Percentiles rank a stretch among this genome's conserved stretches.
These are phyloP conservation scores for Nemotelus pantherinus DNA, from an alignment of 2,888 invertebrate species.

Conservation along the genomic window DNA sequence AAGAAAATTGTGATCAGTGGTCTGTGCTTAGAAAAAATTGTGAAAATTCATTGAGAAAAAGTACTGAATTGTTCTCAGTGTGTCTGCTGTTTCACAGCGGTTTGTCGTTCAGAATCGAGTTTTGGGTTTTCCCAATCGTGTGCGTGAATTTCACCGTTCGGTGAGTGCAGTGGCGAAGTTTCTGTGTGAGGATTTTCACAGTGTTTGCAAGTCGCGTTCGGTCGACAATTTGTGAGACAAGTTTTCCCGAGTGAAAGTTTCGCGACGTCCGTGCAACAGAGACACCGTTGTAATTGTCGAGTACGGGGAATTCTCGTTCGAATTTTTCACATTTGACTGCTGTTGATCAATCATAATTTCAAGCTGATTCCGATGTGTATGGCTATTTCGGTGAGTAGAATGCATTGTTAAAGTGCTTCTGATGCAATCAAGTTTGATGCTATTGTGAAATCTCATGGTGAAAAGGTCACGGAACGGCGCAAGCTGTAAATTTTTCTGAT, in stretches of 20 bases:
- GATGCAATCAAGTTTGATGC: background rate
- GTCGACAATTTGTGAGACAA: background rate
- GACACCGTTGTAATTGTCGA: background rate
- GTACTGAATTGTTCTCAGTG: background rate
- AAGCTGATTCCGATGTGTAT: slow-evolving; percentile 74
- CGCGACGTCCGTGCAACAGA: background rate
- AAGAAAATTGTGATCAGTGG: background rate
- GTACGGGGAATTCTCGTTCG: slow-evolving; percentile 12
- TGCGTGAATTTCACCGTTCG: no score
- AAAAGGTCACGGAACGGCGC: slow-evolving; percentile 11
- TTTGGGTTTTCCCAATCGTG: no score
- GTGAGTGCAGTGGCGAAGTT: no score
- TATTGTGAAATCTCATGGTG: slow-evolving; percentile 10
- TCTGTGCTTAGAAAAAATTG: background rate
- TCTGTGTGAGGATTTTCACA: no score
- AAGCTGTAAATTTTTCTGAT: background rate
- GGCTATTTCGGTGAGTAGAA: slow-evolving; percentile 81
- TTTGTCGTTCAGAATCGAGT: no score
- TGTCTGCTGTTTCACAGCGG: background rate
- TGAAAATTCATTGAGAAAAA: background rate
- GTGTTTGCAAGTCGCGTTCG: no score
- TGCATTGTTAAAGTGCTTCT: background rate
- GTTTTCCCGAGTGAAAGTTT: slow-evolving; percentile 21
- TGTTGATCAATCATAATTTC: slow-evolving; percentile 41
- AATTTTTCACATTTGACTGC: slow-evolving; percentile 14